These are phyloP conservation scores for Scaptomyza montana DNA, from an alignment of 1,140 invertebrate species.

Conservation along the genomic window DNA sequence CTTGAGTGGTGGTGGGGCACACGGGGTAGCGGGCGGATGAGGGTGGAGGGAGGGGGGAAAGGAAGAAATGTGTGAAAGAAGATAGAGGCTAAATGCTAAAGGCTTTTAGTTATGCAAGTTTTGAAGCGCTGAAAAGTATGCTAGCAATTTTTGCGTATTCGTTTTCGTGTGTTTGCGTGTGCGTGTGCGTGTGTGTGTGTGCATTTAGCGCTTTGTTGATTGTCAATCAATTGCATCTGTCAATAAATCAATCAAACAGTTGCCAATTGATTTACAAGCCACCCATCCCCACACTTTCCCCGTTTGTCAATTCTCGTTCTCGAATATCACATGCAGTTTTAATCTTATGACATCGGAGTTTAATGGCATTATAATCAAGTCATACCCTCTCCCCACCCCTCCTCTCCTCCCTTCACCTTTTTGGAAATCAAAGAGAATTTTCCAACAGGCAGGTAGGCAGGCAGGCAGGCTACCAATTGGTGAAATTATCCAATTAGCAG, in stretches of 20 bases:
- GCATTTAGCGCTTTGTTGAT: constrained; percentile 28
- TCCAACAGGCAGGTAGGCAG: background rate
- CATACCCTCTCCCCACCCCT: too few species aligned
- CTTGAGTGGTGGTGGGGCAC: too few species aligned
- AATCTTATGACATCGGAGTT: constrained; percentile 11
- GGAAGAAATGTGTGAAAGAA: too few species aligned
- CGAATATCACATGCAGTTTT: background rate
- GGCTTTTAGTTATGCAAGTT: constrained; percentile 12
- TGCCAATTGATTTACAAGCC: constrained; percentile 3
- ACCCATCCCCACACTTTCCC: too few species aligned
- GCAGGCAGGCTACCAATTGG: background rate
- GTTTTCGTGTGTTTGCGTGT: background rate
- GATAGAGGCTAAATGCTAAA: constrained; percentile 5
- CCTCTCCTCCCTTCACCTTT: too few species aligned
- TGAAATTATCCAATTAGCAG: background rate
- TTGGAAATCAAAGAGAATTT: constrained; percentile 5
- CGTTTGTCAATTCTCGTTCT: too few species aligned
- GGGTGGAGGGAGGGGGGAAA: too few species aligned
- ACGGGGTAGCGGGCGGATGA: too few species aligned
- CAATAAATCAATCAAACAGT: constrained; percentile 21
- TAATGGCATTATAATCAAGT: constrained; percentile 23
- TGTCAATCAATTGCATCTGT: constrained; percentile 23
- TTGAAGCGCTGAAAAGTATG: constrained; percentile 57
- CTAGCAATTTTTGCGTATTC: constrained; percentile 33
- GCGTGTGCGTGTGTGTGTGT: constrained; percentile 10